Evolutionary conservation across 2,113 vertebrate species (phyloP).

Genomic region (Dendropsophus ebraccatus): DNA sequence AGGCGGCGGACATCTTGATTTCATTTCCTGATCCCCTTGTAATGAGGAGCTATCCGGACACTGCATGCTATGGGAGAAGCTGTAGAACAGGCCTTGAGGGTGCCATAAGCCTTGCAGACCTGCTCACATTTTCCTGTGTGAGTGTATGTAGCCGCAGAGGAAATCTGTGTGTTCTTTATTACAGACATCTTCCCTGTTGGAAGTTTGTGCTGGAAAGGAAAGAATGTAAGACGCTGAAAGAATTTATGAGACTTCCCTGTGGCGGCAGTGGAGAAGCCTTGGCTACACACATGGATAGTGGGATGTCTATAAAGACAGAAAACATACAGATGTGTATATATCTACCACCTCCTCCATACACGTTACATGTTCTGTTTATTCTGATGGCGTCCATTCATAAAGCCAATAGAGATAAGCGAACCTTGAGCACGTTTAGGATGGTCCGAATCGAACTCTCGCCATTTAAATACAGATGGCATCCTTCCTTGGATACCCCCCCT

Average conservation of each 20-base stretch:
- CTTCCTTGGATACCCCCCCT: no score
- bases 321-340: no score
- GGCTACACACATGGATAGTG: not conserved
- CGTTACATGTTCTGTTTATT: no score
- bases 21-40: conserved; percentile 13
- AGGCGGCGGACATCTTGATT: conserved; percentile 25
- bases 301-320: no score
- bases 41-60: not conserved
- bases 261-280: not conserved
- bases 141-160: not conserved
- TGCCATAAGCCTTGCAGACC: not conserved
- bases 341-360: no score
- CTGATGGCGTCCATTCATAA: no score
- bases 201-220: not conserved
- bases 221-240: not conserved
- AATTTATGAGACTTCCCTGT: not conserved
- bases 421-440: no score
- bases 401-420: no score
- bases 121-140: not conserved
- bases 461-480: no score
- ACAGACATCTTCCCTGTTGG: not conserved
- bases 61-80: not conserved
- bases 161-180: not conserved
- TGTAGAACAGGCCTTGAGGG: not conserved
- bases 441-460: no score